Evolutionary conservation across 2,888 invertebrate genomes (phyloP).

Genomic region (Onthophagus sagittarius): DNA sequence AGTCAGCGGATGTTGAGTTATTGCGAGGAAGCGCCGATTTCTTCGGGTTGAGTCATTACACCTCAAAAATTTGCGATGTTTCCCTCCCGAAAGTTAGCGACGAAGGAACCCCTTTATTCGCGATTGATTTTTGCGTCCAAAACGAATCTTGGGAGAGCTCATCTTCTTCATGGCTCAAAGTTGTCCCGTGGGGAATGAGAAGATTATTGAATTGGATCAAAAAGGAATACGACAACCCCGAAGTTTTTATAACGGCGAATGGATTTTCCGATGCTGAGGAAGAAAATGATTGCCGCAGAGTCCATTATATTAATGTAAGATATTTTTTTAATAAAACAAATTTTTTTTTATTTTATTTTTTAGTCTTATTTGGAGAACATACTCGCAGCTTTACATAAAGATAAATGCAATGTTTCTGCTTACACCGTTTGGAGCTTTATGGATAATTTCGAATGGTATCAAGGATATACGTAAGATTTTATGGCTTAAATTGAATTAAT

Average conservation of each 20-base stretch:
- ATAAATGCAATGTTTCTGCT: conserved; percentile 49
- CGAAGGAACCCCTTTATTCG: neutral
- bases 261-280: conserved; percentile 50
- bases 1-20: no score
- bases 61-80: no score
- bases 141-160: conserved; percentile 52
- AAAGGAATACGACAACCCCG: conserved; percentile 35
- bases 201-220: conserved; percentile 52
- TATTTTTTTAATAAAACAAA: neutral
- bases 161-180: conserved; percentile 46
- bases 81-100: no score
- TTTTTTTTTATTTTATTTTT: conserved; percentile 13
- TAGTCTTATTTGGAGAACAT: conserved; percentile 46
- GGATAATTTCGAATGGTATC: conserved; percentile 60
- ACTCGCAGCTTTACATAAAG: conserved; percentile 46
- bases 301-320: conserved; percentile 24
- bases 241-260: conserved; percentile 54
- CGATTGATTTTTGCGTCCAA: conserved; percentile 37
- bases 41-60: no score
- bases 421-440: conserved; percentile 59
- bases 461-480: no score
- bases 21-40: no score
- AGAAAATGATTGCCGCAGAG: conserved; percentile 39
- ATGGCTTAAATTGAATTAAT: neutral
- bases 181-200: conserved; percentile 57